phyloP scores from a whole-genome alignment of 2,113 vertebrate genomes.

The Sturnus vulgaris region DNA sequence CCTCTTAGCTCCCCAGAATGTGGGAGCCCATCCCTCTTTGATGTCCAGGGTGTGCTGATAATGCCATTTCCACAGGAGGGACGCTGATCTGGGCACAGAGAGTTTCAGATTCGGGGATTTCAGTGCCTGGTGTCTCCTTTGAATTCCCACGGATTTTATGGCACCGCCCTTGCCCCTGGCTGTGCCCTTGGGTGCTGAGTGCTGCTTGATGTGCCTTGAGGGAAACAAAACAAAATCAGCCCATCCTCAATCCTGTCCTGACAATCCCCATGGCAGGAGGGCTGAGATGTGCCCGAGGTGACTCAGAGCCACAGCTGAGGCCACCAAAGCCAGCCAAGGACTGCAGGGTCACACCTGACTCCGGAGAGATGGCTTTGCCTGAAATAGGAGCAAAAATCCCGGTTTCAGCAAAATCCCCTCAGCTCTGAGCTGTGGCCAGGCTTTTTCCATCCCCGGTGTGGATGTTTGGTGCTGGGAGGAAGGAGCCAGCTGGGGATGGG shows the following conservation, averaged over 20 bases:
- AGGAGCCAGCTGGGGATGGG: accelerated
- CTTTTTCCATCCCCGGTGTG: background rate
- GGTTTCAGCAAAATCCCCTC: background rate
- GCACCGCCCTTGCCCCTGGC: background rate
- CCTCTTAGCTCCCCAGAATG: slow-evolving; percentile 46
- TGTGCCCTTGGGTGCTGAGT: background rate
- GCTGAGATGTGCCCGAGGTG: background rate
- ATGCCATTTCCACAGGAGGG: slow-evolving; percentile 49
- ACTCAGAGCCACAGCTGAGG: background rate
- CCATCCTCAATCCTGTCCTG: background rate
- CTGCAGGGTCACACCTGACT: background rate
- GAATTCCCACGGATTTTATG: background rate
- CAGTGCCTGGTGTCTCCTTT: background rate
- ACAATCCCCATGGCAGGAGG: background rate
- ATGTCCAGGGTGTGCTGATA: slow-evolving; percentile 52
- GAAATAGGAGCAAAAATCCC: background rate
- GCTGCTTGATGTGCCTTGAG: background rate
- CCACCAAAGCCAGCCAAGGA: background rate
- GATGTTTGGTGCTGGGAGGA: background rate
- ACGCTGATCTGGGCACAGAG: background rate
- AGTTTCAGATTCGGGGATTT: background rate
- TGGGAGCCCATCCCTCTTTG: slow-evolving; percentile 30
- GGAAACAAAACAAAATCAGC: background rate
- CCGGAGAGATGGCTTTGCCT: background rate
- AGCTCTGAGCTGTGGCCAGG: background rate